These are phyloP conservation scores for Hydriomena furcata DNA, from an alignment of 2,888 invertebrate genomes.

Conservation along the genomic window DNA sequence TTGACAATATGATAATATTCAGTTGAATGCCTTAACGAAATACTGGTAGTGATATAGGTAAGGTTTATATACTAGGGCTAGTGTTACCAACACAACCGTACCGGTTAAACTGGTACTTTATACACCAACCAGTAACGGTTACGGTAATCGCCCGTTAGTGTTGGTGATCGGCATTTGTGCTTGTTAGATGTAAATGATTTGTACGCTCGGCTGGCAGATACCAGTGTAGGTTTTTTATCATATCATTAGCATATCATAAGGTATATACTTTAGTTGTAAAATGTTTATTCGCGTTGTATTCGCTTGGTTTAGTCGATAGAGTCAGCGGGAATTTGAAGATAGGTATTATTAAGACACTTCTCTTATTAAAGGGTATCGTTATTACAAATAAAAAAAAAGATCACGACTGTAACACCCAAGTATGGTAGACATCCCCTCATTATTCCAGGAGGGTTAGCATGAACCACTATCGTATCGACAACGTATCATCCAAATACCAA, in stretches of 20 bases:
- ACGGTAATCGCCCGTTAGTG: not conserved
- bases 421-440: too few relatives aligned
- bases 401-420: too few relatives aligned
- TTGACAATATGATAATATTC: slow-evolving; percentile 76
- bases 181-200: slow-evolving; percentile 41
- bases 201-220: slow-evolving; percentile 64
- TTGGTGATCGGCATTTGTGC: slow-evolving; percentile 2
- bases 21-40: slow-evolving; percentile 76
- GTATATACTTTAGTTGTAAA: slow-evolving; percentile 51
- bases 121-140: not conserved
- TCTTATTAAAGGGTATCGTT: too few relatives aligned
- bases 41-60: slow-evolving; percentile 74
- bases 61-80: slow-evolving; percentile 42
- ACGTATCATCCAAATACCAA: too few relatives aligned
- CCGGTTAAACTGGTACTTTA: not conserved
- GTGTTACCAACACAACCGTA: not conserved
- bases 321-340: slow-evolving; percentile 7
- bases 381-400: too few relatives aligned
- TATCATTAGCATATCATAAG: slow-evolving; percentile 81
- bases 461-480: too few relatives aligned
- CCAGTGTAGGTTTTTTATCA: slow-evolving; percentile 80
- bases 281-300: slow-evolving; percentile 47
- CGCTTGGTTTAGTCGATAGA: slow-evolving; percentile 13
- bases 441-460: too few relatives aligned
- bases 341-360: too few relatives aligned